Base-by-base conservation (phyloP, 1,140 invertebrate species). In the Hyphantria cunea region DNA sequence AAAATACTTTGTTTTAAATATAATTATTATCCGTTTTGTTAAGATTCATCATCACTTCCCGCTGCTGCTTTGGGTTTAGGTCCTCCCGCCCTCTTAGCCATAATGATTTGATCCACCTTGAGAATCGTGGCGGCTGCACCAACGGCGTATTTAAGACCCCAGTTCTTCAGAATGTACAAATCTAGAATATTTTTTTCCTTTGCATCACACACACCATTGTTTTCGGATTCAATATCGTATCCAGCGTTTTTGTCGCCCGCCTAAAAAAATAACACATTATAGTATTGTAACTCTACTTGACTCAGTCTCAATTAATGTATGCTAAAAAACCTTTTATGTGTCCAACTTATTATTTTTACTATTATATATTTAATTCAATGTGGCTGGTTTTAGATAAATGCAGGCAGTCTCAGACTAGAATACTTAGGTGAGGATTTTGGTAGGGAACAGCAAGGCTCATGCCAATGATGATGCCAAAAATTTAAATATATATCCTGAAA, bases 71-170 rank as follows among this genome's bases (percentile, higher is more conserved):
- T 94, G 0, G 96, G 92, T 92, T 99, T 98, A 0, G 98, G 98
- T 50, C 98, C 98, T 58, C 98, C 98, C 13, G 98, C 98, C 79
- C 95, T 93, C 91, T 99, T 99, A 0, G 98, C 97, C 97, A 99
- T 99, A 61, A 99, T 99, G 64, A 99, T 99, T 91, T 99, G 96
- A 92, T 99, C 98, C n/a, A 99, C 97, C 88, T 96, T 95, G 4
- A 99, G 92, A 74, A 99, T 96, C 0, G 98, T 99, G 53, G 95
- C 94, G 0, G 98, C 98, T 10, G 97, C 97, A 69, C 96, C 94
- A 0, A 97, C 96, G 0, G 99, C 98, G 92, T 99, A 99, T 81
- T 99, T 98, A 14, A 99, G 86, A 4, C 94, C 98, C 97, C 98
- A 99, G 67, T 94, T 93, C 90, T 99, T 99, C 0, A 95, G 94